Conservation (phyloP, 2,113 vertebrate genomes). For the Gallinago jamesoni region DNA sequence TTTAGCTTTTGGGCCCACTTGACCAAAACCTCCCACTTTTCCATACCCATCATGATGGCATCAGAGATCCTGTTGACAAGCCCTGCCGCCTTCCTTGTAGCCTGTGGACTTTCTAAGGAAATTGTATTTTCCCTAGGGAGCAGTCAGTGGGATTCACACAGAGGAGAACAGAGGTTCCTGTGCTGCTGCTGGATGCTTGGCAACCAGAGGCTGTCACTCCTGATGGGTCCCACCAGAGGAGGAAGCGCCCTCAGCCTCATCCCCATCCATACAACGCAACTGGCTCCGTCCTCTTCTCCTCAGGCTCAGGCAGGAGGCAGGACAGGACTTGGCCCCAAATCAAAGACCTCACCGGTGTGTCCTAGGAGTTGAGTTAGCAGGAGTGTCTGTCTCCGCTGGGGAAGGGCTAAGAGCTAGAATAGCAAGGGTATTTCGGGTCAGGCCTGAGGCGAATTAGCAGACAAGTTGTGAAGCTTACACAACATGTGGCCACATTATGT, state of each 20-base stretch:
- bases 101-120: neutral
- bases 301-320: neutral
- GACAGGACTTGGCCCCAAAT: neutral
- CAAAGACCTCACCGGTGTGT: neutral
- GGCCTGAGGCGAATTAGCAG: constrained; percentile 63
- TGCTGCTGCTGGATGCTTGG: accelerated
- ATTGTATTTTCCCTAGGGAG: neutral
- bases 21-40: neutral
- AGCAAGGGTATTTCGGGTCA: constrained; percentile 67
- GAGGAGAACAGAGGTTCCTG: neutral
- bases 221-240: neutral
- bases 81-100: neutral
- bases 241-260: neutral
- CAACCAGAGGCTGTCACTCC: neutral
- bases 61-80: neutral
- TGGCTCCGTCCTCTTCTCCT: neutral
- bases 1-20: neutral
- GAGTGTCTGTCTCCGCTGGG: neutral
- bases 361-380: neutral
- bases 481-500: constrained; percentile 68
- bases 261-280: neutral
- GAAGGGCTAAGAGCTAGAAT: constrained; percentile 12
- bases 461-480: constrained; percentile 67
- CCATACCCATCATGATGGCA: neutral
- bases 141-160: neutral